Evolutionary conservation across 2,797 vertebrate species (phyloP).

Genomic region (Crypturellus tataupa): DNA sequence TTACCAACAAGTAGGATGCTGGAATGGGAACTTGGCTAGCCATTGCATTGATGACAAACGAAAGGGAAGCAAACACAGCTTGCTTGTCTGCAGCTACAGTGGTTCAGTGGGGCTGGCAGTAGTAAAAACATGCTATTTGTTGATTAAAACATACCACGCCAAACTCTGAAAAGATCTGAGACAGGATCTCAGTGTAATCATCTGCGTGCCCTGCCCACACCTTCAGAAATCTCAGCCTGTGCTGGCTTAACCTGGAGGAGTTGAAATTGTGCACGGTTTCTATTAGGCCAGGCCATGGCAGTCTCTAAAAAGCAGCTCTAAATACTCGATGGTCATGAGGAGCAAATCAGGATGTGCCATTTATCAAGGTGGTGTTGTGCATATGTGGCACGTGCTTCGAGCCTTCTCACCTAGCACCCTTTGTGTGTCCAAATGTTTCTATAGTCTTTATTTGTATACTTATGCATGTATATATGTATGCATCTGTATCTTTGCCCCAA

Average conservation of each 20-base stretch:
- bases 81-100: constrained; percentile 63
- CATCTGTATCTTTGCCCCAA: background rate
- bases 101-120: constrained; percentile 49
- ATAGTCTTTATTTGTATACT: background rate
- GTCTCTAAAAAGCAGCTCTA: rapidly evolving
- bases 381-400: rapidly evolving
- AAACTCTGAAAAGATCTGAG: background rate
- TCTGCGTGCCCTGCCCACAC: background rate
- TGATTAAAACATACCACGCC: constrained; percentile 24
- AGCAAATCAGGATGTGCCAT: rapidly evolving
- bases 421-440: background rate
- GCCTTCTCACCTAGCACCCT: background rate
- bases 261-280: rapidly evolving
- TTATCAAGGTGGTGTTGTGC: background rate
- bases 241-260: background rate
- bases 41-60: constrained; percentile 57
- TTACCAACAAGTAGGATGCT: constrained; percentile 35
- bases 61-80: constrained; percentile 63
- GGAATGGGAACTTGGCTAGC: constrained; percentile 60
- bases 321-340: background rate
- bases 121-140: constrained; percentile 39
- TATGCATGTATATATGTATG: rapidly evolving
- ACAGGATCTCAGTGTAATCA: rapidly evolving
- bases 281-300: background rate
- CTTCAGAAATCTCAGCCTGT: background rate